Percentiles rank a stretch among this genome's conserved stretches.
These are phyloP conservation scores for Caranx ignobilis DNA, from an alignment of 2,113 vertebrate genomes.

Conservation along the genomic window DNA sequence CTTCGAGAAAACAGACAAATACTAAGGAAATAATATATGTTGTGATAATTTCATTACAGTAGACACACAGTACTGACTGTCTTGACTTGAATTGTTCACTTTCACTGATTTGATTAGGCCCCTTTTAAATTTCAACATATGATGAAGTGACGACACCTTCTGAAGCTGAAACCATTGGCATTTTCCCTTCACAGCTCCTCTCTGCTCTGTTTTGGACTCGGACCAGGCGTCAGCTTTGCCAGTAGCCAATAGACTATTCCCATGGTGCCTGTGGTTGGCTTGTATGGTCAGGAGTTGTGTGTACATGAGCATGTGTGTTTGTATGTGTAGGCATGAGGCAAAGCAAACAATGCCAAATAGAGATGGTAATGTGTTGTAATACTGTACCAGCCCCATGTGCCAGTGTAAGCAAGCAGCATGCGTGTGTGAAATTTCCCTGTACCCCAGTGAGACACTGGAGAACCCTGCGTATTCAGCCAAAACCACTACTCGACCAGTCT, in stretches of 20 bases:
- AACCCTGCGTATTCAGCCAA: conserved; percentile 68
- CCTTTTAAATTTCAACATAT: not conserved
- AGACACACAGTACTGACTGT: not conserved
- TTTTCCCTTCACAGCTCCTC: conserved; percentile 44
- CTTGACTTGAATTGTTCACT: not conserved
- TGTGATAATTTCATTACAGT: not conserved
- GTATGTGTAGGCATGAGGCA: conserved; percentile 74
- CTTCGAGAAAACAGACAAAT: conserved; percentile 11
- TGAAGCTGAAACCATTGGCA: conserved; percentile 38
- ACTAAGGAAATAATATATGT: not conserved
- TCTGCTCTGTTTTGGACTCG: conserved; percentile 69
- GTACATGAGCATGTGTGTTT: conserved; percentile 65
- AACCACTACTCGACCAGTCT: conserved; percentile 53
- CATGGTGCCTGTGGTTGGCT: conserved; percentile 78
- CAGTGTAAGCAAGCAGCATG: conserved; percentile 74
- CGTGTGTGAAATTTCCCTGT: conserved; percentile 70
- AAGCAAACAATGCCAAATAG: conserved; percentile 78
- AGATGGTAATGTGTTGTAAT: conserved; percentile 77
- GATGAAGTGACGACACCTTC: conserved; percentile 29
- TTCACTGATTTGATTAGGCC: conserved; percentile 13
- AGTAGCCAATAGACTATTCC: conserved; percentile 77
- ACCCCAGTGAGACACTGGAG: conserved; percentile 69
- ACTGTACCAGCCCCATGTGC: conserved; percentile 76
- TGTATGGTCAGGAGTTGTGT: conserved; percentile 74
- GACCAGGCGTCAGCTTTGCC: conserved; percentile 74